Evolutionary conservation across 2,888 invertebrate species (phyloP).

Genomic region (Pherbina coryleti): DNA sequence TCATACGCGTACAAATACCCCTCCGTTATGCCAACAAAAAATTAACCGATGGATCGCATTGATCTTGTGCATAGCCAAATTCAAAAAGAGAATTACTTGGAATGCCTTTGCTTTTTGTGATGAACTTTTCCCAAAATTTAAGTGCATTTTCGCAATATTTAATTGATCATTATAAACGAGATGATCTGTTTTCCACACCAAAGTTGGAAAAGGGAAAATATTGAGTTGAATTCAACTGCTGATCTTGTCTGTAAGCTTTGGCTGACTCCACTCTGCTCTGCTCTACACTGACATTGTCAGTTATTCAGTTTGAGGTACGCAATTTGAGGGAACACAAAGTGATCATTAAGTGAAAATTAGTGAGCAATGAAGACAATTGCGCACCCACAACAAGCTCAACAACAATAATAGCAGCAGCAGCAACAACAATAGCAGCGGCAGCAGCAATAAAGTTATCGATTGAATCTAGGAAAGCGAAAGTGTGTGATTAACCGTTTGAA

Average conservation of each 20-base stretch:
- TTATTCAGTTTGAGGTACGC: slow-evolving; percentile 23
- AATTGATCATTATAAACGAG: not conserved
- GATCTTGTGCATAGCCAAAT: too few species aligned
- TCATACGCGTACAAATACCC: too few species aligned
- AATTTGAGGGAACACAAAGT: slow-evolving; percentile 40
- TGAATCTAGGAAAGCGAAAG: slow-evolving; percentile 30
- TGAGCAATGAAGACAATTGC: slow-evolving; percentile 44
- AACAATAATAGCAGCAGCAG: slow-evolving; percentile 36
- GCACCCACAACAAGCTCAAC: slow-evolving; percentile 31
- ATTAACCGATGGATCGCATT: too few species aligned
- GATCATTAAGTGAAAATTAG: slow-evolving; percentile 65
- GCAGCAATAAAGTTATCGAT: not conserved
- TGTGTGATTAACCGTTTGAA: slow-evolving; percentile 22
- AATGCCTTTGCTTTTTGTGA: too few species aligned
- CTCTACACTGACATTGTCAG: not conserved
- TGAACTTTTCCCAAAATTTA: too few species aligned
- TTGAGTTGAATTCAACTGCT: too few species aligned
- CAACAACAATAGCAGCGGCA: not conserved
- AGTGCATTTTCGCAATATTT: too few species aligned
- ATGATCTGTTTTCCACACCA: not conserved
- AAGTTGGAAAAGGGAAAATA: too few species aligned
- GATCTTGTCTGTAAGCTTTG: not conserved
- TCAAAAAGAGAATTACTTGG: too few species aligned
- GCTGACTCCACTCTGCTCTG: not conserved
- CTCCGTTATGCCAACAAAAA: too few species aligned